Evolutionary conservation across 2,797 vertebrate genomes (phyloP).

Genomic region (Philypnodon macrostomus): DNA sequence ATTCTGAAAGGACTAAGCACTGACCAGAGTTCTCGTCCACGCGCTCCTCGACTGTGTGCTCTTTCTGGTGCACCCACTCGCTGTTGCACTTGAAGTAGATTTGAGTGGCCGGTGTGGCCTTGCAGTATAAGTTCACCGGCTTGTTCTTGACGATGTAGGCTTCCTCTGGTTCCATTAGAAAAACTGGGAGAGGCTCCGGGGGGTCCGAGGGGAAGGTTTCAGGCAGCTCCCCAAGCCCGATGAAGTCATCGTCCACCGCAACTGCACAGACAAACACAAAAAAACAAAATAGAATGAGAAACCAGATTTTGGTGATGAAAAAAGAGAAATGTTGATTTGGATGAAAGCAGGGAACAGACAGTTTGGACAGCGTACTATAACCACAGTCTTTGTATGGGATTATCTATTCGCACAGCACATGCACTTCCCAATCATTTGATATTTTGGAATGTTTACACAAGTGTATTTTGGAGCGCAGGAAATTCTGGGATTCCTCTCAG

Average conservation of each 20-base stretch:
- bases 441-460: slow-evolving; percentile 76
- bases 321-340: slow-evolving; percentile 9
- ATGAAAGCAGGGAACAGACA: slow-evolving; percentile 51
- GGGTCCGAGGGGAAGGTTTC: slow-evolving; percentile 97
- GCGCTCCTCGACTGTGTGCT: slow-evolving; percentile 92
- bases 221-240: slow-evolving; percentile 92
- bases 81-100: slow-evolving; percentile 99
- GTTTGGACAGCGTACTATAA: slow-evolving; percentile 57
- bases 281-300: slow-evolving; percentile 14
- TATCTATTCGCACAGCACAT: slow-evolving; percentile 57
- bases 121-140: slow-evolving; percentile 94
- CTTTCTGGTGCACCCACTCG: slow-evolving; percentile 98
- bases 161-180: slow-evolving; percentile 94
- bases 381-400: slow-evolving; percentile 63
- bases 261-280: slow-evolving; percentile 28
- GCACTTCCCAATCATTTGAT: slow-evolving; percentile 73
- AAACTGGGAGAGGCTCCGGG: slow-evolving; percentile 93
- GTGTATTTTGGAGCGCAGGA: slow-evolving; percentile 68
- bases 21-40: slow-evolving; percentile 95
- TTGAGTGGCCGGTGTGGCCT: slow-evolving; percentile 95
- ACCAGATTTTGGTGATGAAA: slow-evolving; percentile 1
- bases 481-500: slow-evolving; percentile 67
- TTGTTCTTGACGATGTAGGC: slow-evolving; percentile 99
- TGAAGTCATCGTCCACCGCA: slow-evolving; percentile 89
- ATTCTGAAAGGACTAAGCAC: slow-evolving; percentile 37